Conservation (phyloP, 2,888 invertebrate species). For the Euzetes globulus region DNA sequence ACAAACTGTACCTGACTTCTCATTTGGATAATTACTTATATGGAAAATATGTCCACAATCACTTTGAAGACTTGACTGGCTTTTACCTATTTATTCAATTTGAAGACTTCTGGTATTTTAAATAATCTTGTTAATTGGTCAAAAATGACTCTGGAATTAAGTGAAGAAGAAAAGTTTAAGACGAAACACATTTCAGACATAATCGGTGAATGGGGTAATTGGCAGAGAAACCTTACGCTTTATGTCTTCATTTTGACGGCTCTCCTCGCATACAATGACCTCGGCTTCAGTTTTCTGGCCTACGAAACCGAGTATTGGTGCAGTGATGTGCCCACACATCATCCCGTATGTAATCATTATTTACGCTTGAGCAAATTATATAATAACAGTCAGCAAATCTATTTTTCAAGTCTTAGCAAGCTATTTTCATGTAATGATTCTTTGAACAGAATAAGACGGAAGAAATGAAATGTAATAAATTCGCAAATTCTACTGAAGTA, state of each 20-base stretch:
- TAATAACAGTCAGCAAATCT: too few relatives aligned
- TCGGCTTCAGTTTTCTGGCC: conserved; percentile 30
- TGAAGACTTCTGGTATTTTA: too few relatives aligned
- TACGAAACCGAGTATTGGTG: conserved; percentile 30
- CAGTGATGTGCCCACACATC: conserved; percentile 13
- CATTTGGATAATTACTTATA: not conserved
- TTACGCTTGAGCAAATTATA: too few relatives aligned
- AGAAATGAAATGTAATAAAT: conserved; percentile 8
- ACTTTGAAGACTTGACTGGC: not conserved
- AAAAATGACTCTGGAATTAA: conserved; percentile 1
- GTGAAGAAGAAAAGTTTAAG: conserved; percentile 12
- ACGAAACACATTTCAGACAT: conserved; percentile 17
- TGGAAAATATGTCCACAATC: not conserved
- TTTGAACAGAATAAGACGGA: conserved; percentile 5
- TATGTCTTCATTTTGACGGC: conserved; percentile 16
- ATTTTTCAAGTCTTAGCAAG: too few relatives aligned
- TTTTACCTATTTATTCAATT: too few relatives aligned
- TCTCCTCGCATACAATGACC: conserved; percentile 17
- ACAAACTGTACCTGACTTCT: not conserved
- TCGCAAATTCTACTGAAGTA: not conserved
- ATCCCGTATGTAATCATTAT: not conserved
- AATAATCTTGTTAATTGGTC: too few relatives aligned
- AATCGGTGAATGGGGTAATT: conserved; percentile 32
- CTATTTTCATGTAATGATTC: not conserved
- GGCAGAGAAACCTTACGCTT: conserved; percentile 24